Evolutionary conservation across 2,797 vertebrate species (phyloP).

Genomic region (Nyctalus aviator): DNA sequence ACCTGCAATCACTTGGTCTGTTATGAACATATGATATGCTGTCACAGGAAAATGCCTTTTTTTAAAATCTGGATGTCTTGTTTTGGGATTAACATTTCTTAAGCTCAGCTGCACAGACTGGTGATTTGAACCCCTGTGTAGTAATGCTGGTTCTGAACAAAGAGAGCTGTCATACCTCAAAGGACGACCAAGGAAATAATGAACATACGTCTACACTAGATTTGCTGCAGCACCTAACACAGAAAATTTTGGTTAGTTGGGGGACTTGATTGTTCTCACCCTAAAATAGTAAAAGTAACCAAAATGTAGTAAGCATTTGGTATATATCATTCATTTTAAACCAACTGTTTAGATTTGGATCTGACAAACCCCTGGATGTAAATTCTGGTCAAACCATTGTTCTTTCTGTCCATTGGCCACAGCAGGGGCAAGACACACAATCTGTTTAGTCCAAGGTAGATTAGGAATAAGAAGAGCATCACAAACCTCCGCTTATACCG

Average conservation of each 20-base stretch:
- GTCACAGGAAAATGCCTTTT: background rate
- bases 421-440: background rate
- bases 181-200: background rate
- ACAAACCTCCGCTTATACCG: background rate
- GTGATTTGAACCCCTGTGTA: background rate
- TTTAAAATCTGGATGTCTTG: background rate
- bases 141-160: background rate
- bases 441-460: background rate
- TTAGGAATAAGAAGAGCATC: background rate
- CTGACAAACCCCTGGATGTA: background rate
- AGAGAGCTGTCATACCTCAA: background rate
- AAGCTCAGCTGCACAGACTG: background rate
- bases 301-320: background rate
- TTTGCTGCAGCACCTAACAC: background rate
- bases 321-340: background rate
- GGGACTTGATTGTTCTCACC: background rate
- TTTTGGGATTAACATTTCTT: background rate
- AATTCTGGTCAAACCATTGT: conserved; percentile 18
- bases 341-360: background rate
- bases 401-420: background rate
- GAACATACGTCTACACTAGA: background rate
- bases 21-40: background rate
- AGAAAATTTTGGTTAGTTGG: background rate
- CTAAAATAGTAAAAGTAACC: background rate
- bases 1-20: background rate